Percentiles rank a stretch among this genome's conserved stretches.
Evolutionary conservation across 2,888 invertebrate genomes (phyloP).

Genomic region (Serripes groenlandicus): DNA sequence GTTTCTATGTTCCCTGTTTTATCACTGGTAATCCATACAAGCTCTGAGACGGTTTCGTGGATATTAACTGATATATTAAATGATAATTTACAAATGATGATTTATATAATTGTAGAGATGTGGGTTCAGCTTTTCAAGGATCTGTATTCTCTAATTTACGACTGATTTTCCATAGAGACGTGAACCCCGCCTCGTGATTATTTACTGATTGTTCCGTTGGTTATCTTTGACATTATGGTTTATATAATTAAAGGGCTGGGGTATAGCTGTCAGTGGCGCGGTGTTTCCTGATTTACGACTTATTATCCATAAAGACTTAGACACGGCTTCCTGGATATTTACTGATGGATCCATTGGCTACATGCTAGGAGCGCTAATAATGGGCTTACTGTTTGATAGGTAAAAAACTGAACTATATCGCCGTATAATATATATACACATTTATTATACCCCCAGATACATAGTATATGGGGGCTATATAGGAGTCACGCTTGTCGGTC

Average conservation of each 20-base stretch:
- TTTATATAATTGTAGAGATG: no score
- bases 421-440: no score
- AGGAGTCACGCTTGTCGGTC: no score
- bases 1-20: no score
- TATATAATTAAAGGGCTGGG: slow-evolving; percentile 49
- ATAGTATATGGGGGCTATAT: no score
- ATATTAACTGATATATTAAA: no score
- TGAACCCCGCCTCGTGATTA: slow-evolving; percentile 58
- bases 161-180: slow-evolving; percentile 46
- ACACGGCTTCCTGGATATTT: slow-evolving; percentile 63
- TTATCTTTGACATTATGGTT: no score
- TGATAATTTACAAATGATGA: no score
- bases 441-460: no score
- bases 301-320: slow-evolving; percentile 52
- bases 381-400: slow-evolving; percentile 61
- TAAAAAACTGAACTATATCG: slow-evolving; percentile 6
- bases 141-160: slow-evolving; percentile 54
- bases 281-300: slow-evolving; percentile 60
- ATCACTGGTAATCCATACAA: no score
- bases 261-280: slow-evolving; percentile 32
- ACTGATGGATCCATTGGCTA: slow-evolving; percentile 47
- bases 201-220: slow-evolving; percentile 47
- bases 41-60: no score
- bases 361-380: slow-evolving; percentile 45
- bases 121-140: no score